phyloP scores from a whole-genome alignment of 1,140 invertebrate species.

The Vanessa tameamea region DNA sequence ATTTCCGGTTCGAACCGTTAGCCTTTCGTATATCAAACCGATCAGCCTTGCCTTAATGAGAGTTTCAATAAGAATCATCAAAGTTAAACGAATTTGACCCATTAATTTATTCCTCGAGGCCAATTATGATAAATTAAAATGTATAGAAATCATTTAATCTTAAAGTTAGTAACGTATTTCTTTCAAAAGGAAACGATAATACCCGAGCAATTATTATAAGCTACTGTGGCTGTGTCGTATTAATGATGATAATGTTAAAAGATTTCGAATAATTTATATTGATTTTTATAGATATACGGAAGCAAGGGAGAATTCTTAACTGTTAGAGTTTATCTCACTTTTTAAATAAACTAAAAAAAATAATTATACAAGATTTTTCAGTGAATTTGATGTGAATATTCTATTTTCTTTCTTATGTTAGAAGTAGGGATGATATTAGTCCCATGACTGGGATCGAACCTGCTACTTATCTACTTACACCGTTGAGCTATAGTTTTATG shows the following conservation, averaged over 20 bases:
- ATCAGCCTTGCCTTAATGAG: constrained; percentile 30
- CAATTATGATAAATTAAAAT: constrained; percentile 34
- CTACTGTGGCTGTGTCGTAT: neutral
- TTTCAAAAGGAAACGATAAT: neutral
- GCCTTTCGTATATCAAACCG: constrained; percentile 20
- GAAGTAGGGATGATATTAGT: too few species aligned
- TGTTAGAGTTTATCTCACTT: too few species aligned
- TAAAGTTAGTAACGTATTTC: neutral
- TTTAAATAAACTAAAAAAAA: too few species aligned
- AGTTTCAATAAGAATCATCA: constrained; percentile 37
- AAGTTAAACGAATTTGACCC: constrained; percentile 41
- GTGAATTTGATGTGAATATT: too few species aligned
- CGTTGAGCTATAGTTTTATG: too few species aligned
- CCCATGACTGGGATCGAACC: too few species aligned
- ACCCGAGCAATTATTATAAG: neutral
- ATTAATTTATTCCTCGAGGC: constrained; percentile 31
- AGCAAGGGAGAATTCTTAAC: neutral
- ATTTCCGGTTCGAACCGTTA: constrained; percentile 51
- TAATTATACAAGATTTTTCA: too few species aligned
- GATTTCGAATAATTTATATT: constrained; percentile 3
- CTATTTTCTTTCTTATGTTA: too few species aligned
- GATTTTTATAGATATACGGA: neutral
- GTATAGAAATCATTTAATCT: neutral
- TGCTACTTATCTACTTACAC: too few species aligned
- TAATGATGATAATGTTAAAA: neutral